These are phyloP conservation scores for Miichthys miiuy DNA, from an alignment of 2,797 vertebrate species.

Conservation along the genomic window DNA sequence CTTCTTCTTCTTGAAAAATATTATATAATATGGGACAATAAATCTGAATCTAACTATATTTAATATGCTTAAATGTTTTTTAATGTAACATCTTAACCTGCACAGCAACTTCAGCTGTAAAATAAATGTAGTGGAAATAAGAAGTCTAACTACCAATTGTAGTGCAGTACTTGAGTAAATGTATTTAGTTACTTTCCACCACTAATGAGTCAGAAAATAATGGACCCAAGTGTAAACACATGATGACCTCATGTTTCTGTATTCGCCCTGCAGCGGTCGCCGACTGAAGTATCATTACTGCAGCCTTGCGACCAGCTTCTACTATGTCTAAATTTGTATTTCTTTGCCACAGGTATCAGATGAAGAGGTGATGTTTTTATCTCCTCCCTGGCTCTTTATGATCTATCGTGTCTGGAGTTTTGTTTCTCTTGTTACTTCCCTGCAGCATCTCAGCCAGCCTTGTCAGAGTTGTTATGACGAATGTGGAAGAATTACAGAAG, in stretches of 20 bases:
- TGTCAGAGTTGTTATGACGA: constrained; percentile 36
- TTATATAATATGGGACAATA: too few relatives aligned
- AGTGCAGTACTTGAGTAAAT: background rate
- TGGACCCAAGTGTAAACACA: background rate
- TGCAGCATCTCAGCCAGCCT: constrained; percentile 39
- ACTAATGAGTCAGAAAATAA: constrained; percentile 17
- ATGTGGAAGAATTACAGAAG: constrained; percentile 45
- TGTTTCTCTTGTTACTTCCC: constrained; percentile 46
- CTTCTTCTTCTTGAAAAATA: too few relatives aligned
- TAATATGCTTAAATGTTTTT: too few relatives aligned
- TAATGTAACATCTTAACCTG: too few relatives aligned
- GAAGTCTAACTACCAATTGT: background rate
- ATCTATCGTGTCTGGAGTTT: constrained; percentile 56
- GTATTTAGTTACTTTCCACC: background rate
- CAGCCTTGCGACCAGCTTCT: background rate
- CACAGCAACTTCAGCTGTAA: too few relatives aligned
- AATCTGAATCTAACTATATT: too few relatives aligned
- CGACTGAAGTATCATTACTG: background rate
- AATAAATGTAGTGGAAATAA: background rate
- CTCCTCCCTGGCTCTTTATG: constrained; percentile 29
- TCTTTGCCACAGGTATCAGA: constrained; percentile 32
- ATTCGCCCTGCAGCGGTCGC: constrained; percentile 5
- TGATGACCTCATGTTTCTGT: constrained; percentile 43
- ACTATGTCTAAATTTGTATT: constrained; percentile 10
- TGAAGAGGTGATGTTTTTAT: constrained; percentile 37